Evolutionary conservation across 2,113 vertebrate species (phyloP), one percentile per base, ranked within the genome.

Genomic region (Leucosticte australis): DNA sequence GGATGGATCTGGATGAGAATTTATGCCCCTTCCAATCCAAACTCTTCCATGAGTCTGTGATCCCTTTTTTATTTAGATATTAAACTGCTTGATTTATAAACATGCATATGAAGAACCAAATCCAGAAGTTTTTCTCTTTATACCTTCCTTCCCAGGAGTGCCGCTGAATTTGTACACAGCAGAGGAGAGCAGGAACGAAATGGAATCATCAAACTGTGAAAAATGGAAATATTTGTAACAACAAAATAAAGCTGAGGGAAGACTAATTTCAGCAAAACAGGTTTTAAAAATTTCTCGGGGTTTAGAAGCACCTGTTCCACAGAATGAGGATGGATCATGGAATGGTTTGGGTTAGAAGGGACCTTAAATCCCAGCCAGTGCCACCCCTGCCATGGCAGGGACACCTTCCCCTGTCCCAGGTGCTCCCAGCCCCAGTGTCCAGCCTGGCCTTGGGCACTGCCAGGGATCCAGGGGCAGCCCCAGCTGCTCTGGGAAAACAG

Each of bases 141-240:
- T 89, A 13, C 47, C 24, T 11, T 65, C 46, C 82, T 71, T 94
- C 92, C 89, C 92, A 70, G 73, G 94, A 95, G 89, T 67, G 76
- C 60, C 64, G 44, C 86, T 90, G 92, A 47, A 46, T 86, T 42
- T 81, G 80, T 75, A 47, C 88, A 30, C 80, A 68, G 83, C 73
- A 77, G 92, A 89, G 78, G 68, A 87, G 3, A 68, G 62, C 75
- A 50, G 90, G 73, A 91, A 76, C 1, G 71, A 92, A 92, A 93
- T 17, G 50, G 68, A 92, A 86, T 63, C 71, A 55, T 88, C 65
- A 93, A 93, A 46, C 71, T 93, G 83, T 94, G 95, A 93, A 94
- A 93, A 90, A 93, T 62, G 64, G 90, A 92, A 92, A 92, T 92
- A 81, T 31, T 81, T 79, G 44, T 62, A 77, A 63, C 71, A 69